Base-by-base conservation (phyloP, 2,113 vertebrate species). In the Actinemys pallida region DNA sequence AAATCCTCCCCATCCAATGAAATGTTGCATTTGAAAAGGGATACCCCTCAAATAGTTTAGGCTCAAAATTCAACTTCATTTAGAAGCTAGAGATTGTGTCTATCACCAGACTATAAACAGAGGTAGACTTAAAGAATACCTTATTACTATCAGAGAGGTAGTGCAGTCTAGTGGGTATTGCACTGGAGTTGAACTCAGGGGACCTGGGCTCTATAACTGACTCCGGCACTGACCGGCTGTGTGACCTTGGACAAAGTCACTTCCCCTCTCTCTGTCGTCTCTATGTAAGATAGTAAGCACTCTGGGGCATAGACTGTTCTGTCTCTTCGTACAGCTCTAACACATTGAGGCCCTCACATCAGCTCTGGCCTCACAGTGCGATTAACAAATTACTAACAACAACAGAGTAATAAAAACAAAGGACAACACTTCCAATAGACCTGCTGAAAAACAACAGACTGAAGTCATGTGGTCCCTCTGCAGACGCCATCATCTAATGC, bases 51-150 rank as follows among this genome's bases (percentile, higher is more conserved):
- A 75, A 75, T 17, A 76, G 39, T 25, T 65, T 20, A 7, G 13
- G 49, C 72, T 52, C 24, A 84, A 53, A 19, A 52, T 13, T 86
- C 35, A 31, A 2, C 9, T 65, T 86, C 31, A 20, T 52, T 42
- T 79, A 25, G n/a, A 92, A 72, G 3, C 5, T 9, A 4, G 50
- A 52, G 22, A 7, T 17, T 76, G 65, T 6, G 42, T 56, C 29
- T 81, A 31, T 45, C 62, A 50, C 53, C 53, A 39, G 54, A 5
- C 59, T 65, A 22, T n/a, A 62, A 19, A 50, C 19, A 10, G 39
- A 76, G 20, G 17, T 12, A 22, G 8, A 16, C 19, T n/a, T 3
- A 10, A 72, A 27, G 45, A 16, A 45, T 25, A 10, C 1, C 0
- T 72, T 19, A 16, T 5, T 20, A 3, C 4, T 10, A 1, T 1